Percentiles rank a stretch among this genome's conserved stretches.
These are phyloP conservation scores for Hippocampus abdominalis DNA, from an alignment of 2,113 vertebrate species.

Conservation along the genomic window DNA sequence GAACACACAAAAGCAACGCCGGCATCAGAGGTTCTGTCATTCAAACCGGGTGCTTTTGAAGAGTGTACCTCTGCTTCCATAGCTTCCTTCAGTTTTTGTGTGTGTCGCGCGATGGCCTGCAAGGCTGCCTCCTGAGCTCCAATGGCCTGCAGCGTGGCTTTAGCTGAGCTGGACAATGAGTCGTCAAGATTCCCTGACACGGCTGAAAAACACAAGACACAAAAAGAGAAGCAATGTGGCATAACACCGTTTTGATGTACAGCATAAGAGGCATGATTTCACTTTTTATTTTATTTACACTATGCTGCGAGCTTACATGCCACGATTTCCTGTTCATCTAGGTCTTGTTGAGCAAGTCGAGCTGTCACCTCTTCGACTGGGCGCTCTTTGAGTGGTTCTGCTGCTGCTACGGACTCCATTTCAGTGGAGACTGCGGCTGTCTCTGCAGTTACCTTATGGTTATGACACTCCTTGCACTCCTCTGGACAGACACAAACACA, in stretches of 20 bases:
- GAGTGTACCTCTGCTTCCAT: conserved; percentile 86
- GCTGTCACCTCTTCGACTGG: conserved; percentile 85
- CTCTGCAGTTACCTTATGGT: conserved; percentile 27
- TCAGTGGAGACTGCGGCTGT: background rate
- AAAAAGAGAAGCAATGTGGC: background rate
- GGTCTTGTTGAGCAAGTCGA: conserved; percentile 83
- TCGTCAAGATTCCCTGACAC: conserved; percentile 80
- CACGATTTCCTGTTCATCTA: conserved; percentile 77
- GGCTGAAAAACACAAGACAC: conserved; percentile 61
- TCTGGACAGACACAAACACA: conserved; percentile 26
- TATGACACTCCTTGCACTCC: conserved; percentile 63
- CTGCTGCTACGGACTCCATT: background rate
- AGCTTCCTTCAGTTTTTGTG: conserved; percentile 81
- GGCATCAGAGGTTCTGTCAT: background rate
- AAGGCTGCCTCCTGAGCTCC: conserved; percentile 87
- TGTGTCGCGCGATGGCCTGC: conserved; percentile 80
- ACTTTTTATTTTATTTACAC: background rate
- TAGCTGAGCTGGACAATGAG: conserved; percentile 75
- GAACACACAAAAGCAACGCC: background rate
- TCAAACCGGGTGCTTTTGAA: background rate
- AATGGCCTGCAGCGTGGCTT: conserved; percentile 81
- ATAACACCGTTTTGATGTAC: background rate
- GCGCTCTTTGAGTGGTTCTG: conserved; percentile 64
- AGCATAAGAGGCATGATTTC: background rate
- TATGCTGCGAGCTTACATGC: conserved; percentile 60